phyloP scores from a whole-genome alignment of 92 coral and sea anemone species.

The Porites cylindrica region DNA sequence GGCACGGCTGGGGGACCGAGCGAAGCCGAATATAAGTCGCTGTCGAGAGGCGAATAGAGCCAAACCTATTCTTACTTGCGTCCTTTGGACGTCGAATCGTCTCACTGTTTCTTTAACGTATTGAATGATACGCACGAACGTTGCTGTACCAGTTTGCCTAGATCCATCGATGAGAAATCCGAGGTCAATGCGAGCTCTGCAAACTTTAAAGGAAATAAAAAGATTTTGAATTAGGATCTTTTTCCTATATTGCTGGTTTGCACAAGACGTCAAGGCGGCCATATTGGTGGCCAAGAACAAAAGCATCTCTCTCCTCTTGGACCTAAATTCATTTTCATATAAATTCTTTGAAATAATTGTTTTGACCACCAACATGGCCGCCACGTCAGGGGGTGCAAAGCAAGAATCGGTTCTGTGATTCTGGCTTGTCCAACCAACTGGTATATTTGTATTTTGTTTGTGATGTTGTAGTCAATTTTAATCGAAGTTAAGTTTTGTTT shows the following conservation, averaged over 20 bases:
- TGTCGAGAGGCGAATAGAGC: conserved; percentile 58
- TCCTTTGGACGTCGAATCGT: conserved; percentile 57
- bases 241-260: background rate
- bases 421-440: too few relatives aligned
- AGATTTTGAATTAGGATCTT: background rate
- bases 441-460: too few relatives aligned
- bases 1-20: conserved; percentile 33
- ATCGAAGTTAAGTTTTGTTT: too few relatives aligned
- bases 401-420: too few relatives aligned
- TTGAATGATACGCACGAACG: conserved; percentile 46
- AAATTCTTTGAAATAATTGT: too few relatives aligned
- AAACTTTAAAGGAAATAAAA: conserved; percentile 34
- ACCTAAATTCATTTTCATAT: too few relatives aligned
- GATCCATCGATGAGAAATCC: conserved; percentile 76
- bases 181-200: conserved; percentile 73
- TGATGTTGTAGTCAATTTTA: too few relatives aligned
- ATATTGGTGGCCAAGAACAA: too few relatives aligned
- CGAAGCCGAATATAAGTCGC: conserved; percentile 49
- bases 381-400: too few relatives aligned
- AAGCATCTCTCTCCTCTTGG: too few relatives aligned
- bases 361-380: too few relatives aligned
- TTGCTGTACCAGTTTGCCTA: conserved; percentile 26
- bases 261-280: too few relatives aligned
- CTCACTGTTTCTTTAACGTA: conserved; percentile 76
- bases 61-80: conserved; percentile 70